Conservation (phyloP, 1,140 invertebrate species). For the Drosophila setifemur region DNA sequence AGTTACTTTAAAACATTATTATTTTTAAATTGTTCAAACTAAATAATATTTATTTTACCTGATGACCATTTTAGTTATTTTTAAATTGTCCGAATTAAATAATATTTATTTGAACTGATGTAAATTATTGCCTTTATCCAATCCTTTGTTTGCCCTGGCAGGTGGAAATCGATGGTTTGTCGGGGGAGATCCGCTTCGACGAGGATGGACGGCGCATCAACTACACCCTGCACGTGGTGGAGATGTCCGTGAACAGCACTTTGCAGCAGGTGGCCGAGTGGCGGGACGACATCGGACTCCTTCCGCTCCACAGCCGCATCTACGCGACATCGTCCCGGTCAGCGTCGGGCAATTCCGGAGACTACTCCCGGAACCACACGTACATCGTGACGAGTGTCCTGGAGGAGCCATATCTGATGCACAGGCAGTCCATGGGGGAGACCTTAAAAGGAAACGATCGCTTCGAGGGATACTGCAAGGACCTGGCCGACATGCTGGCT, state of each 20-base stretch:
- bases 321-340: conserved; percentile 84
- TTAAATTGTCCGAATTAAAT: too few relatives aligned
- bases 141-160: conserved; percentile 82
- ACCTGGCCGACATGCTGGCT: conserved; percentile 92
- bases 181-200: conserved; percentile 94
- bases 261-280: conserved; percentile 95
- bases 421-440: conserved; percentile 84
- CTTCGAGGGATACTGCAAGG: conserved; percentile 97
- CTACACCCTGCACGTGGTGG: conserved; percentile 95
- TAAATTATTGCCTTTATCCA: too few relatives aligned
- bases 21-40: too few relatives aligned
- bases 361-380: conserved; percentile 93
- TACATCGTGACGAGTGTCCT: conserved; percentile 94
- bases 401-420: conserved; percentile 94
- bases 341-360: conserved; percentile 85
- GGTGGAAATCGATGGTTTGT: conserved; percentile 96
- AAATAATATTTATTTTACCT: too few relatives aligned
- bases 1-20: too few relatives aligned
- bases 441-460: conserved; percentile 90
- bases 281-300: conserved; percentile 91
- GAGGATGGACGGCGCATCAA: conserved; percentile 93
- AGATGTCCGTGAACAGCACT: conserved; percentile 94
- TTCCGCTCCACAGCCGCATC: conserved; percentile 87
- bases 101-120: not conserved
- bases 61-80: too few relatives aligned